Conservation (phyloP, 2,888 invertebrate species). For the Caenorhabditis plicata region DNA sequence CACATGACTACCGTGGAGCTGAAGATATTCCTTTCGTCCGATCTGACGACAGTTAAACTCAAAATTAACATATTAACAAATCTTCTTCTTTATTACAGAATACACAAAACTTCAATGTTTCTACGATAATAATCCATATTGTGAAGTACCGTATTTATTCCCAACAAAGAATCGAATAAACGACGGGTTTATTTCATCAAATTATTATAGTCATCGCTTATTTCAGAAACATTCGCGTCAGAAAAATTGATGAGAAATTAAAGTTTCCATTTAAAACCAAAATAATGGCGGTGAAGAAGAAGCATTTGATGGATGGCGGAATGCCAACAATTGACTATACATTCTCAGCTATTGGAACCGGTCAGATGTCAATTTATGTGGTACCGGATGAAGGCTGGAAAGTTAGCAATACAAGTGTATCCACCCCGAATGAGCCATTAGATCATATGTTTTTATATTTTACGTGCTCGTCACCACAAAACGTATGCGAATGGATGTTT, state of each 20-base stretch:
- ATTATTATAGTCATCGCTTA: too few relatives aligned
- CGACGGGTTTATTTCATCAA: too few relatives aligned
- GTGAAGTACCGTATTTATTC: conserved; percentile 48
- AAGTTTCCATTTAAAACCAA: conserved; percentile 28
- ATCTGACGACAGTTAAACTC: conserved; percentile 26
- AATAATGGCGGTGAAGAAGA: conserved; percentile 18
- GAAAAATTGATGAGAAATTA: conserved; percentile 24
- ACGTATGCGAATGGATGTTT: conserved; percentile 38
- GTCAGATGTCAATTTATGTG: conserved; percentile 40
- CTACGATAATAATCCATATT: conserved; percentile 41
- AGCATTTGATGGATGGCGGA: conserved; percentile 11
- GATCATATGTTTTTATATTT: conserved; percentile 41
- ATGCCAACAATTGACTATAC: conserved; percentile 22
- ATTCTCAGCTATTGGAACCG: conserved; percentile 37
- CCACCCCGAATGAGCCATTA: conserved; percentile 15
- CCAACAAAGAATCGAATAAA: conserved; percentile 41
- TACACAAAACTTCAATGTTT: conserved; percentile 20
- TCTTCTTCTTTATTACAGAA: too few relatives aligned
- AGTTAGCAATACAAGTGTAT: conserved; percentile 22
- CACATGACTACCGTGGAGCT: conserved; percentile 48
- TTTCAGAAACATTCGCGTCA: conserved; percentile 40
- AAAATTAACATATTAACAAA: too few relatives aligned
- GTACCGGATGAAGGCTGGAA: conserved; percentile 35
- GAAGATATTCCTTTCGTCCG: conserved; percentile 53
- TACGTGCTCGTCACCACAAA: conserved; percentile 31